Conservation (phyloP, 2,797 vertebrate species). For the Rhinoraja longicauda region DNA sequence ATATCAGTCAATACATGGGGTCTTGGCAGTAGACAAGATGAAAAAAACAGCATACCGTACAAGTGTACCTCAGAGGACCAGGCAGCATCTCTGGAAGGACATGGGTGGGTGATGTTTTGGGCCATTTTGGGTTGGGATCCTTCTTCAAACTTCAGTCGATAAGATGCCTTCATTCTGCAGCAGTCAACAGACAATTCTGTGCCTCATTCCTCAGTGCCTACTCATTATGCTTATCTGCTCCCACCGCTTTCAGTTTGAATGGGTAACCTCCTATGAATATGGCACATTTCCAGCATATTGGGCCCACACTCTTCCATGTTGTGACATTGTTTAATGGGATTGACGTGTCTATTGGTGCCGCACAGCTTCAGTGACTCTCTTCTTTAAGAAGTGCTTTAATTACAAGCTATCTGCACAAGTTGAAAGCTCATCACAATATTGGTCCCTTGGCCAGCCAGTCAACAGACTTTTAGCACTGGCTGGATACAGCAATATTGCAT, state of each 20-base stretch:
- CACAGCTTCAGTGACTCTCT: not conserved
- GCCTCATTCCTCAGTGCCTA: not conserved
- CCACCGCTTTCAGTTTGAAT: not conserved
- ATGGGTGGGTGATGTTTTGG: no score
- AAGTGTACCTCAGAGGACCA: no score
- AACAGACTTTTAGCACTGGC: not conserved
- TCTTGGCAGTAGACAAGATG: no score
- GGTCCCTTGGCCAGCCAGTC: not conserved
- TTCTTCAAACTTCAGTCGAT: no score
- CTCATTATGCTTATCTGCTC: not conserved
- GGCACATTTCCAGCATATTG: not conserved
- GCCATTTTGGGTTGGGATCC: no score
- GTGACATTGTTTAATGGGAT: not conserved
- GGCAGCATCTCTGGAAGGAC: no score
- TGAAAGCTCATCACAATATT: not conserved
- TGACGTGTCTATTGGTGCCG: not conserved
- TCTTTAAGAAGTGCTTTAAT: not conserved
- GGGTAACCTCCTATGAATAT: not conserved
- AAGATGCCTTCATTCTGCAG: no score
- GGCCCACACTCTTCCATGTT: not conserved
- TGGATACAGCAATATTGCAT: not conserved
- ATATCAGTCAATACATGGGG: no score
- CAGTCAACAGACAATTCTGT: no score
- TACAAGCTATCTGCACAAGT: not conserved
- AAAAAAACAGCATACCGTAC: no score